phyloP scores from a whole-genome alignment of 2,888 invertebrate genomes.

The Galerucella calmariensis region DNA sequence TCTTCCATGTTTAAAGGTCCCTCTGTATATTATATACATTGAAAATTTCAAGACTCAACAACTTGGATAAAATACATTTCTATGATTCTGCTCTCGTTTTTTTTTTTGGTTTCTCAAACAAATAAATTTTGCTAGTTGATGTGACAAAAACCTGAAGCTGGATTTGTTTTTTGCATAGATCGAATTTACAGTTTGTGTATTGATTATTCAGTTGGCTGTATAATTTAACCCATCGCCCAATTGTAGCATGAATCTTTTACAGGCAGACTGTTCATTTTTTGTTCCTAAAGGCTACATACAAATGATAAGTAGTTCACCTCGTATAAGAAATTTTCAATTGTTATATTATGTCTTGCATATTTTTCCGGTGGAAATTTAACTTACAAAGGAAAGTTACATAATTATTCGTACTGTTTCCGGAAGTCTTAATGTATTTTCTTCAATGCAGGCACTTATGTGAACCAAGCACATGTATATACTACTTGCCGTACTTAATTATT shows the following conservation, averaged over 20 bases:
- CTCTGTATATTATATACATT: too few species aligned
- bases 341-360: background rate
- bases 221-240: background rate
- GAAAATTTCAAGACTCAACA: too few species aligned
- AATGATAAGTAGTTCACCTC: background rate
- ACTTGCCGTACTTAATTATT: conserved; percentile 64
- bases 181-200: background rate
- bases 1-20: too few species aligned
- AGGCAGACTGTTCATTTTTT: background rate
- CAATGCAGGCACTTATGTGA: conserved; percentile 59
- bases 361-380: conserved; percentile 19
- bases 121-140: too few species aligned
- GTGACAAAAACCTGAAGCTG: too few species aligned
- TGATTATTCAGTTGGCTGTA: background rate
- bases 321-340: conserved; percentile 1
- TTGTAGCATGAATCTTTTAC: background rate
- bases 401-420: conserved; percentile 44
- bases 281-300: background rate
- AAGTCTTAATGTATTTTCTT: conserved; percentile 43
- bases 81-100: too few species aligned
- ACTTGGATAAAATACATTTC: too few species aligned
- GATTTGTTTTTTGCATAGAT: too few species aligned
- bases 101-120: too few species aligned
- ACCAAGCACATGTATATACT: conserved; percentile 64
- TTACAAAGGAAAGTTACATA: conserved; percentile 32